Evolutionary conservation across 2,113 vertebrate species (phyloP).

Genomic region (Podarcis muralis): DNA sequence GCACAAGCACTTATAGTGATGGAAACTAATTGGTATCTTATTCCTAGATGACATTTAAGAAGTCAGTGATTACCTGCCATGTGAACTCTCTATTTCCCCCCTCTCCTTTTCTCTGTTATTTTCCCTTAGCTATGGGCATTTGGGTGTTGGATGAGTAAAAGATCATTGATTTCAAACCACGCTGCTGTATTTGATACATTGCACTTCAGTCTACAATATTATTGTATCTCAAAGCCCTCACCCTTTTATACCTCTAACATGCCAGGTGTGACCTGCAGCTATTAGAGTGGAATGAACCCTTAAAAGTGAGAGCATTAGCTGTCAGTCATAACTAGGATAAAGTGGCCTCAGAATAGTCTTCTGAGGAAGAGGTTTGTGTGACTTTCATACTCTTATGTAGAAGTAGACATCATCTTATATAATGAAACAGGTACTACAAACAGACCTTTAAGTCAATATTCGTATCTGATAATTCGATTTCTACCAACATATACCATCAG

Average conservation of each 20-base stretch:
- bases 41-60: not conserved
- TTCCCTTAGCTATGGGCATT: not conserved
- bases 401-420: slow-evolving; percentile 20
- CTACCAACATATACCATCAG: not conserved
- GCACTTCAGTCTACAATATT: not conserved
- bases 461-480: not conserved
- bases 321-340: slow-evolving; percentile 40
- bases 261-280: not conserved
- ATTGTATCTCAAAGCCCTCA: slow-evolving; percentile 6
- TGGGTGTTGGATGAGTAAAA: not conserved
- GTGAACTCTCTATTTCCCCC: not conserved
- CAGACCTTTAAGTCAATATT: not conserved
- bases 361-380: slow-evolving; percentile 51
- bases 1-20: not conserved
- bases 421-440: not conserved
- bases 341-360: slow-evolving; percentile 3
- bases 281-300: not conserved
- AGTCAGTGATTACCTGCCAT: not conserved
- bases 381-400: slow-evolving; percentile 39
- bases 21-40: not conserved
- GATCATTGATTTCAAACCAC: not conserved
- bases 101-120: not conserved
- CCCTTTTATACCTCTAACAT: not conserved
- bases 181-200: not conserved
- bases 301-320: slow-evolving; percentile 15